These are phyloP conservation scores for Pandemis cinnamomeana DNA, from an alignment of 2,888 invertebrate genomes.

Conservation along the genomic window DNA sequence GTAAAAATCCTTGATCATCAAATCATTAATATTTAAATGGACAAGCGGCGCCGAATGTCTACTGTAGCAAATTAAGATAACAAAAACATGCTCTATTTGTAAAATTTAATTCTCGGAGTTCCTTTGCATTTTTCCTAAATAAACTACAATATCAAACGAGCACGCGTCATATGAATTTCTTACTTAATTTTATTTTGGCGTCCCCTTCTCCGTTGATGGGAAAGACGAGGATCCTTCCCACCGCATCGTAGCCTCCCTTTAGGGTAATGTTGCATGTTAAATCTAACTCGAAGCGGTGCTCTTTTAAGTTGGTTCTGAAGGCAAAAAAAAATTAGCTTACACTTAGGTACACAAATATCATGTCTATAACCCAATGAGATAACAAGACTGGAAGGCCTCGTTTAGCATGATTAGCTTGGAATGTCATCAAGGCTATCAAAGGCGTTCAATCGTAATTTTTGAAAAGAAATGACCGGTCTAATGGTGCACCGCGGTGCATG, in stretches of 20 bases:
- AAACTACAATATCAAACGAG: slow-evolving; percentile 17
- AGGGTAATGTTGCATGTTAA: slow-evolving; percentile 78
- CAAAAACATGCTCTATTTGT: background rate
- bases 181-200: slow-evolving; percentile 75
- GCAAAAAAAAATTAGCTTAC: background rate
- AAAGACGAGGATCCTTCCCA: slow-evolving; percentile 70
- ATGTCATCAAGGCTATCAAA: no score
- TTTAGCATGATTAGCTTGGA: no score
- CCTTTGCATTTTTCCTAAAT: slow-evolving; percentile 10
- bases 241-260: slow-evolving; percentile 72
- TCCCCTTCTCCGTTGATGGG: slow-evolving; percentile 77
- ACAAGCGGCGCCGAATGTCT: background rate
- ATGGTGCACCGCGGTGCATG: no score
- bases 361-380: no score
- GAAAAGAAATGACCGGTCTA: no score
- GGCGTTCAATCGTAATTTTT: no score
- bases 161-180: slow-evolving; percentile 15
- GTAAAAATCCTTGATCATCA: background rate
- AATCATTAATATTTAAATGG: background rate
- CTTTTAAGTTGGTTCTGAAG: slow-evolving; percentile 71
- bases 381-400: no score
- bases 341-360: no score
- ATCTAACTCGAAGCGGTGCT: slow-evolving; percentile 67
- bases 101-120: background rate
- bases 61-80: background rate